These are phyloP conservation scores for Pseudachorutes palmiensis DNA, from an alignment of 1,140 invertebrate genomes.

Conservation along the genomic window DNA sequence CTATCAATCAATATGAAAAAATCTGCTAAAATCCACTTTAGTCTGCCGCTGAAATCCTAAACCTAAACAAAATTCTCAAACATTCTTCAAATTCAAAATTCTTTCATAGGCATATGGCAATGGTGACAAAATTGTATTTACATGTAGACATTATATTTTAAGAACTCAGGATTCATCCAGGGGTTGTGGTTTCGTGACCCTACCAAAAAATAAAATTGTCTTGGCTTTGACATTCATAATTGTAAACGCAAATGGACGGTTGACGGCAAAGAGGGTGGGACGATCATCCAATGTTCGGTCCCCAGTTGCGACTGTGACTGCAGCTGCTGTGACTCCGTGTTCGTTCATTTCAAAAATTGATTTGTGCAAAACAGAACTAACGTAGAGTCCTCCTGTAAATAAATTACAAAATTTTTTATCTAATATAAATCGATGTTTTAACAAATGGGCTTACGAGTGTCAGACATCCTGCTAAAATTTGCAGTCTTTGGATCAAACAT, in stretches of 20 bases:
- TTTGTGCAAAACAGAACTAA: slow-evolving; percentile 40
- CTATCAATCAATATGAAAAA: no score
- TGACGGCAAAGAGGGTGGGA: slow-evolving; percentile 29
- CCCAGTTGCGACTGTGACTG: slow-evolving; percentile 39
- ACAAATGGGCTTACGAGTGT: slow-evolving; percentile 16
- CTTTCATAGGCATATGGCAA: no score
- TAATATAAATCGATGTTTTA: no score
- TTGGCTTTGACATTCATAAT: slow-evolving; percentile 29
- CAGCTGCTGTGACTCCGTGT: slow-evolving; percentile 45
- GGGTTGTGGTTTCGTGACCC: slow-evolving; percentile 21
- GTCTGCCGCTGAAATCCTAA: no score
- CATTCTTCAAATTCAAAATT: no score
- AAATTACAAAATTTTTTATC: no score
- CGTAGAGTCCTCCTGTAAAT: slow-evolving; percentile 23
- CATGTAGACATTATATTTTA: neutral
- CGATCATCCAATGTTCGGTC: slow-evolving; percentile 29
- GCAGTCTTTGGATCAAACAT: slow-evolving; percentile 52
- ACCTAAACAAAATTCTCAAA: no score
- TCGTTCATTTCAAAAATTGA: slow-evolving; percentile 45
- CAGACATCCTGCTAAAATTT: slow-evolving; percentile 49
- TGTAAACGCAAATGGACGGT: slow-evolving; percentile 38
- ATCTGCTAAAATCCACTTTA: no score
- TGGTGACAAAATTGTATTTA: no score
- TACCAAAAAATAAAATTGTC: slow-evolving; percentile 28
- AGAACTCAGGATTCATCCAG: neutral